Evolutionary conservation across 2,797 vertebrate species (phyloP).

Genomic region (Neopelma chrysocephalum): DNA sequence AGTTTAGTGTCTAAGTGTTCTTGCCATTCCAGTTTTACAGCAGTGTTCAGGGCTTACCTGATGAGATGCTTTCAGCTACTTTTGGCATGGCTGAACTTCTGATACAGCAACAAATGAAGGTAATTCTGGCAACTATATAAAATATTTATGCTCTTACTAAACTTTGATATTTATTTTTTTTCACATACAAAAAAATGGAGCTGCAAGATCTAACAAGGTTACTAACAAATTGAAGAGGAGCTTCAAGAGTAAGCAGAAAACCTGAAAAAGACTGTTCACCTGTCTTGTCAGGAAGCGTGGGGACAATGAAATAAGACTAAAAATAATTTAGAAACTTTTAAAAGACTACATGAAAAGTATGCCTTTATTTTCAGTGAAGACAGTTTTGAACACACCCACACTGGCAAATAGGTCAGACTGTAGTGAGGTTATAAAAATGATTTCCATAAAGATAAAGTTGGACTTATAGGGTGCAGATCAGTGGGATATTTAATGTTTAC

Average conservation of each 20-base stretch:
- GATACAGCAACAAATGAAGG: background rate
- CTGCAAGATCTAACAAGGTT: background rate
- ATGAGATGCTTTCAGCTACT: background rate
- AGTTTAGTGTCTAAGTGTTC: background rate
- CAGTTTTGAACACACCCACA: background rate
- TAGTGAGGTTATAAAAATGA: background rate
- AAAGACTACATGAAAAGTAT: background rate
- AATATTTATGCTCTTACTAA: background rate
- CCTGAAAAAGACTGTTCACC: background rate
- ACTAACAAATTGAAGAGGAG: background rate
- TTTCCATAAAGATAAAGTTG: background rate
- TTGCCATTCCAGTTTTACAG: background rate
- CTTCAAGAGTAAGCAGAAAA: background rate
- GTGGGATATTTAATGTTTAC: background rate
- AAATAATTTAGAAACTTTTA: background rate
- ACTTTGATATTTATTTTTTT: background rate
- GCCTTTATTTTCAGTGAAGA: background rate
- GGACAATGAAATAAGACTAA: background rate
- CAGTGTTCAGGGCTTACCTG: background rate
- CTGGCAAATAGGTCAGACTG: background rate
- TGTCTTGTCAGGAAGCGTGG: background rate
- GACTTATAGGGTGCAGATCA: background rate
- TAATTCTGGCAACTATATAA: background rate
- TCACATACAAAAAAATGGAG: background rate
- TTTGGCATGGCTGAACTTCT: background rate